A percentile compares a stretch with the other conserved stretches of the same genome.
Conservation (phyloP, 2,888 invertebrate species). For the Rapana venosa region DNA sequence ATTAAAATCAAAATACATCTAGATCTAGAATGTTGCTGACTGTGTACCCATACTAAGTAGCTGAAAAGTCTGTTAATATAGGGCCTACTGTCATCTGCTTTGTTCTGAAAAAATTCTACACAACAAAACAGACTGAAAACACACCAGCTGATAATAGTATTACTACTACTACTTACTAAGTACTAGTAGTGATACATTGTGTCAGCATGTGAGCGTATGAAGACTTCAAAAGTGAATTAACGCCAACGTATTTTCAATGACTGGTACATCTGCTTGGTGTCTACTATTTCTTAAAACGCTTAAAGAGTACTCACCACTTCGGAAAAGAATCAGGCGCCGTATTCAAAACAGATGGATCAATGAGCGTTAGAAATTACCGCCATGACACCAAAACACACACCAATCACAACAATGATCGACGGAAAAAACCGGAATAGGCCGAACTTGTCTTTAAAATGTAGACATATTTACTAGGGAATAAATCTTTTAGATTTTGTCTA, state of each 20-base stretch:
- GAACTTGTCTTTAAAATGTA: background rate
- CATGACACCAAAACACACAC: constrained; percentile 32
- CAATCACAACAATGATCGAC: background rate
- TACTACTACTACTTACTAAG: background rate
- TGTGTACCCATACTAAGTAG: too few relatives aligned
- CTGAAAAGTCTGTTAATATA: too few relatives aligned
- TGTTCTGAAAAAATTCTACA: too few relatives aligned
- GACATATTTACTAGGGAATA: too few relatives aligned
- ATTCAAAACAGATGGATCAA: constrained; percentile 18
- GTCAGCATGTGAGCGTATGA: background rate
- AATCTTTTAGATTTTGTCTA: background rate
- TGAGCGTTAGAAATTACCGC: constrained; percentile 43
- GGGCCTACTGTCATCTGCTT: too few relatives aligned
- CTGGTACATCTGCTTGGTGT: background rate
- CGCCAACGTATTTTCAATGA: background rate
- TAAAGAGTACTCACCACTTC: background rate
- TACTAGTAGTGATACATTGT: background rate
- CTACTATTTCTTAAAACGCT: background rate
- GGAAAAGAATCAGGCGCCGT: constrained; percentile 14
- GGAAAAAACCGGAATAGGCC: background rate
- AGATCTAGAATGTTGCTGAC: too few relatives aligned
- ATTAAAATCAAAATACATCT: too few relatives aligned
- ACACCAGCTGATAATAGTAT: background rate
- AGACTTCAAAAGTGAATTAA: background rate
- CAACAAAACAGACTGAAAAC: background rate